Evolutionary conservation across 2,888 invertebrate genomes (phyloP), one percentile per base, ranked within the genome.

Genomic region (Scelioninae gen. 1): DNA sequence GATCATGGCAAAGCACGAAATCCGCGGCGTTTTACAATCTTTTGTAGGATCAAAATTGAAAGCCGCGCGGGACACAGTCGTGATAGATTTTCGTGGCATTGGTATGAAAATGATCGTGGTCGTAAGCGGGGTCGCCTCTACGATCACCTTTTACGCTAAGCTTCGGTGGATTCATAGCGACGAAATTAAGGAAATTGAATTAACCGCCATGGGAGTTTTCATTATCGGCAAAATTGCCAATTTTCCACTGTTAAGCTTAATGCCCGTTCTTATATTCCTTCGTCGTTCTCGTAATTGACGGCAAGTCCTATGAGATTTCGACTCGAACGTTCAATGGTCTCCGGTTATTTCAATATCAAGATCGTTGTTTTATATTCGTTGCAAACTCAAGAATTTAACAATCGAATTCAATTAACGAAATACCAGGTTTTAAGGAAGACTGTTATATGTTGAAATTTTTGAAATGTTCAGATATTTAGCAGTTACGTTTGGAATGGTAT

Each of bases 151-250:
- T 84, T 76, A 60, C 72, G 71, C 75, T 78, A 77, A 83, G 85
- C 86, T 84, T 78, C 86, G 87, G 77, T 85, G 88, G 87, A 89
- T 89, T 88, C 87, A 88, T 89, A 88, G 90, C 88, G 87, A 88
- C 86, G 88, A 89, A 90, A 91, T 90, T 89, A 90, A 89, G 88
- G 88, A 86, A 89, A 91, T 91, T 89, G 89, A 91, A 91, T 91
- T 91, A 91, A 87, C 89, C 88, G 84, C 88, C 85, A 88, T 87
- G 88, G 88, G 88, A 90, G 88, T 91, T 91, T 91, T 91, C 90
- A 90, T 91, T 92, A 92, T 91, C 90, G 89, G 87, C 89, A 91
- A 90, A 91, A 91, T 91, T 89, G 90, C 87, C 90, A 91, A 91
- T 91, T 91, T 91, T 91, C 90, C 90, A 89, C 88, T 87, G 88